Evolutionary conservation across 2,888 invertebrate genomes (phyloP).

Genomic region (Drosophila histrio): DNA sequence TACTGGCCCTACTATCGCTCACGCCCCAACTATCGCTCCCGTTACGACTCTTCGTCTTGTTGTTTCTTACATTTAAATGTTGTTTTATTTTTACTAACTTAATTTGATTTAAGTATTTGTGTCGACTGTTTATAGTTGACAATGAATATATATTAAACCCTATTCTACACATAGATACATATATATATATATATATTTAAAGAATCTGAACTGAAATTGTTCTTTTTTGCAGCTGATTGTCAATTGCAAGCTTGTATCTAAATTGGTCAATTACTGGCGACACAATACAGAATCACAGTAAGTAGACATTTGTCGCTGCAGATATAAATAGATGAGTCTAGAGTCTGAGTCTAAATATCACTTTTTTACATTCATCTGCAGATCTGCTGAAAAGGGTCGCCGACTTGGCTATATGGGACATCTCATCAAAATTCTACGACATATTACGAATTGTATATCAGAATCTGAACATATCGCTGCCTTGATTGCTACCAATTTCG

Average conservation of each 20-base stretch:
- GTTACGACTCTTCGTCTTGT: no score
- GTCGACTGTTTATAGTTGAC: no score
- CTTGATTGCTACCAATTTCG: slow-evolving; percentile 85
- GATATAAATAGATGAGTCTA: neutral
- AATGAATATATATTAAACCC: no score
- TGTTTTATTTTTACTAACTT: no score
- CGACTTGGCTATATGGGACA: slow-evolving; percentile 89
- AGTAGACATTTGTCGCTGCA: slow-evolving; percentile 83
- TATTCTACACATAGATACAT: no score
- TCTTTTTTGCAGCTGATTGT: slow-evolving; percentile 87
- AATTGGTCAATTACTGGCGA: slow-evolving; percentile 92
- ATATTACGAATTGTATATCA: slow-evolving; percentile 85
- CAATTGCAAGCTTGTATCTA: slow-evolving; percentile 91
- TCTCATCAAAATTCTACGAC: slow-evolving; percentile 87
- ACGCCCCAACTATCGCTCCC: no score
- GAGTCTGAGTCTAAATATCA: neutral
- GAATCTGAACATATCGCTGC: slow-evolving; percentile 85
- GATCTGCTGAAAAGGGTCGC: slow-evolving; percentile 85
- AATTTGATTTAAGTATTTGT: no score
- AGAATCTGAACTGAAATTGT: no score
- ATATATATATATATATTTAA: no score
- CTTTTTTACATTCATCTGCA: slow-evolving; percentile 57
- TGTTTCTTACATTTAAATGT: no score
- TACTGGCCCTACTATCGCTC: no score
- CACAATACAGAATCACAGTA: slow-evolving; percentile 91